These are phyloP conservation scores for Pangasius krempfi DNA, from an alignment of 2,797 vertebrate genomes.

Conservation along the genomic window DNA sequence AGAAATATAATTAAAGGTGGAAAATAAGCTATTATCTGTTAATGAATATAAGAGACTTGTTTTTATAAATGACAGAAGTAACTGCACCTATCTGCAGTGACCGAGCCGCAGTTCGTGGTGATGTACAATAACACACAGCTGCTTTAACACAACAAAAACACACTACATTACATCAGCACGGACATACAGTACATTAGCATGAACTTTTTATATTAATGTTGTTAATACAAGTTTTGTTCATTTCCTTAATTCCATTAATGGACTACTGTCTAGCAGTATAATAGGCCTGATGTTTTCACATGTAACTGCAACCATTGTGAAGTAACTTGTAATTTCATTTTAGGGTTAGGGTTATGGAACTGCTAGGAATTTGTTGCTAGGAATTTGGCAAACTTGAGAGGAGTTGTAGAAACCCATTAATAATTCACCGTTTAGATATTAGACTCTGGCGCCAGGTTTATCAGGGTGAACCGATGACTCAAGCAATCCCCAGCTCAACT, in stretches of 20 bases:
- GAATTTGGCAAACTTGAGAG: constrained; percentile 37
- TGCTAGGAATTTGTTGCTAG: constrained; percentile 38
- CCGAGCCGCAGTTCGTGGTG: not conserved
- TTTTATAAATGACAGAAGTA: too few relatives aligned
- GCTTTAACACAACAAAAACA: not conserved
- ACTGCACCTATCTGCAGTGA: too few relatives aligned
- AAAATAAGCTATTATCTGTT: not conserved
- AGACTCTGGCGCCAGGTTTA: constrained; percentile 75
- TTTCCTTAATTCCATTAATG: not conserved
- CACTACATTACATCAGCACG: not conserved
- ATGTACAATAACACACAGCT: not conserved
- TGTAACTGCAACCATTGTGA: constrained; percentile 18
- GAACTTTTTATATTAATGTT: not conserved
- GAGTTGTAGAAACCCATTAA: constrained; percentile 64
- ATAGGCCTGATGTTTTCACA: not conserved
- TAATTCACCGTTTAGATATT: constrained; percentile 74
- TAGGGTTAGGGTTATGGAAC: not conserved
- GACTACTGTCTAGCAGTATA: not conserved
- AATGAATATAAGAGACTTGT: not conserved
- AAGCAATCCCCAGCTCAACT: constrained; percentile 55
- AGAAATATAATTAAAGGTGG: not conserved
- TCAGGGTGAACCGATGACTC: constrained; percentile 67
- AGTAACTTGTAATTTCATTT: constrained; percentile 26
- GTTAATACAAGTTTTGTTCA: not conserved
- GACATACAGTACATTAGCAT: not conserved